phyloP scores from a whole-genome alignment of 2,888 invertebrate genomes.

The Aporophyla lueneburgensis region DNA sequence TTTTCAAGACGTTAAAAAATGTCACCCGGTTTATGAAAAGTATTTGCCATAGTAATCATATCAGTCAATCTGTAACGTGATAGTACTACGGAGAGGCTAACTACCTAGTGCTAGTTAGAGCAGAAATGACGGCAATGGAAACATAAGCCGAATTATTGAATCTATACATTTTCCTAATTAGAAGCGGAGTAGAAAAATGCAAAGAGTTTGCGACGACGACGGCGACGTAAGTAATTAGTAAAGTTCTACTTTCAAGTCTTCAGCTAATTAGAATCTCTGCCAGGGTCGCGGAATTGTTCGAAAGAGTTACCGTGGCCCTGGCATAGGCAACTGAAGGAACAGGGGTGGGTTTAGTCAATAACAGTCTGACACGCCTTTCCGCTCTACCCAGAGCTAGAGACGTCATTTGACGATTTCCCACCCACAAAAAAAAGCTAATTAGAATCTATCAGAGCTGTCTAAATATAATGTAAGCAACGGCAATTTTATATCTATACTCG shows the following conservation, averaged over 20 bases:
- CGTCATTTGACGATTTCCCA: too few relatives aligned
- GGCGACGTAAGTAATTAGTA: slow-evolving; percentile 9
- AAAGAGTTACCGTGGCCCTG: too few relatives aligned
- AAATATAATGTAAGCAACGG: too few relatives aligned
- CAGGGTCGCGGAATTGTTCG: not conserved
- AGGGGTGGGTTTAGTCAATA: too few relatives aligned
- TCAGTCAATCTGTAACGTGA: not conserved
- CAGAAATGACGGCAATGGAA: not conserved
- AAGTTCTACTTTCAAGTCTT: slow-evolving; percentile 20
- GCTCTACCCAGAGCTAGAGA: too few relatives aligned
- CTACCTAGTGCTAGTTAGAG: not conserved
- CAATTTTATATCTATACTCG: not conserved
- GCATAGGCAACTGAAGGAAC: too few relatives aligned
- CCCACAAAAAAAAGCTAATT: too few relatives aligned
- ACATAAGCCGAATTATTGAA: not conserved
- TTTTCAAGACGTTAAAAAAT: too few relatives aligned
- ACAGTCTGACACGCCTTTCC: too few relatives aligned
- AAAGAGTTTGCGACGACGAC: not conserved
- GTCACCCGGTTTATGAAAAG: too few relatives aligned
- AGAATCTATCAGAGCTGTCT: too few relatives aligned
- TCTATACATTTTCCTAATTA: not conserved
- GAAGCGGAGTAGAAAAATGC: not conserved
- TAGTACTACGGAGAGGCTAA: not conserved
- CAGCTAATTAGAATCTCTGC: slow-evolving; percentile 23
- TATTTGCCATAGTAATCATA: not conserved